These are phyloP conservation scores for Drosophila miranda DNA, from an alignment of 1,140 invertebrate species.

Conservation along the genomic window DNA sequence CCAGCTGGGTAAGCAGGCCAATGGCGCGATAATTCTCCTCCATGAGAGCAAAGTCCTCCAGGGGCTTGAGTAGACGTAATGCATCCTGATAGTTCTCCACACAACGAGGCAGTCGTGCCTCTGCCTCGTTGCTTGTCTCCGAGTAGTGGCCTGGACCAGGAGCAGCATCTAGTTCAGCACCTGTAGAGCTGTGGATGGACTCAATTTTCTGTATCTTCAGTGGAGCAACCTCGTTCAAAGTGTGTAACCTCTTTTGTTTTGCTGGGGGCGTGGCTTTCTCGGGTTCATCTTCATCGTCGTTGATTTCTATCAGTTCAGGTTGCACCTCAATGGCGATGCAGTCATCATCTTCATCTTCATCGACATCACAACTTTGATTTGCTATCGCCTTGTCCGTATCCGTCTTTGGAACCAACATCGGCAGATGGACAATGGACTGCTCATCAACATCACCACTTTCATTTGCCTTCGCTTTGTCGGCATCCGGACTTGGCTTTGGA, in stretches of 20 bases:
- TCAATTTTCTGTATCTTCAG: constrained; percentile 69
- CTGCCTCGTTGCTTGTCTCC: constrained; percentile 41
- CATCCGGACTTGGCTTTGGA: no score
- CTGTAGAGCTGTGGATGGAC: constrained; percentile 16
- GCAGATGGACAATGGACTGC: constrained; percentile 1
- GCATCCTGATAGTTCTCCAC: constrained; percentile 70
- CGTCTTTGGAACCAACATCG: constrained; percentile 8
- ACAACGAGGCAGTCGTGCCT: constrained; percentile 52
- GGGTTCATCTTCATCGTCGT: constrained; percentile 54
- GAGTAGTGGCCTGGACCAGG: constrained; percentile 44
- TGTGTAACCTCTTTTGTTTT: constrained; percentile 16
- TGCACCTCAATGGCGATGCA: constrained; percentile 58
- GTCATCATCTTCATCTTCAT: constrained; percentile 63
- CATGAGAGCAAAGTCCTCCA: constrained; percentile 73
- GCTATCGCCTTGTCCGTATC: constrained; percentile 8
- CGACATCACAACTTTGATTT: neutral
- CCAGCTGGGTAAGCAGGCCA: constrained; percentile 71
- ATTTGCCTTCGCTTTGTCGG: constrained; percentile 29
- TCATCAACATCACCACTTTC: neutral
- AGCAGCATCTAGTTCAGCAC: neutral
- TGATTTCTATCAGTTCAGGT: constrained; percentile 63
- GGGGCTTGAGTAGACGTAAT: constrained; percentile 68
- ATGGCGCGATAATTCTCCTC: constrained; percentile 79
- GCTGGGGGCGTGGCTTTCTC: neutral
- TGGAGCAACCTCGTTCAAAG: neutral